phyloP scores from a whole-genome alignment of 2,797 vertebrate genomes.

The Anas bahamensis region DNA sequence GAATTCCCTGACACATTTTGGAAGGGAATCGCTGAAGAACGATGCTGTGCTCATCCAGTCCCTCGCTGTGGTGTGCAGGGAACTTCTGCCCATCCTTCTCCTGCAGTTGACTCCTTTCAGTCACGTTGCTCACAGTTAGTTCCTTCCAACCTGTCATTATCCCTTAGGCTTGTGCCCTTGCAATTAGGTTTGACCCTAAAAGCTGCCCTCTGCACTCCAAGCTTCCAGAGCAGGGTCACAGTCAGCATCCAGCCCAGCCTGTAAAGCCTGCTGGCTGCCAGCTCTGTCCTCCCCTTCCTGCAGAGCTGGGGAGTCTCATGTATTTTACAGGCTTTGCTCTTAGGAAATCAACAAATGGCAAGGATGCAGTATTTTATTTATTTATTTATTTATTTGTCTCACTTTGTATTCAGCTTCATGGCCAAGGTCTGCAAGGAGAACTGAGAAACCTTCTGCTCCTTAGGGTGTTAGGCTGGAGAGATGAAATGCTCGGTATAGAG shows the following conservation, averaged over 20 bases:
- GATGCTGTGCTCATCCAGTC: rapidly evolving
- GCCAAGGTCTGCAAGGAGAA: background rate
- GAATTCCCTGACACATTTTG: background rate
- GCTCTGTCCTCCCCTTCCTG: background rate
- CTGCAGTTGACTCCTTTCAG: background rate
- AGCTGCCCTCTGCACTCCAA: background rate
- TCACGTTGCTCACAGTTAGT: background rate
- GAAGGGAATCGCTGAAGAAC: rapidly evolving
- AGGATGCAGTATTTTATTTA: too few species aligned
- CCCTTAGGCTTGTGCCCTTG: background rate
- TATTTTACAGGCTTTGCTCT: background rate
- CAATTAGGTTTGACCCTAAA: background rate
- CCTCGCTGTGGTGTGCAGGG: background rate
- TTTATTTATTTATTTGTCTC: background rate
- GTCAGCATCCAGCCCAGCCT: background rate
- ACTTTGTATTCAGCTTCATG: background rate
- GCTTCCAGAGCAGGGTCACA: background rate
- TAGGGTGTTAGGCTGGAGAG: background rate
- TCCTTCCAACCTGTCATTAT: background rate
- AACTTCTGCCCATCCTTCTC: background rate
- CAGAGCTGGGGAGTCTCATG: background rate
- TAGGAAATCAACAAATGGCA: background rate
- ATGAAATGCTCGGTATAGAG: background rate
- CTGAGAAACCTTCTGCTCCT: rapidly evolving
- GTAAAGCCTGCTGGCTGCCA: background rate